Base-by-base conservation (phyloP, 2,113 vertebrate species). In the Hemibagrus wyckioides region DNA sequence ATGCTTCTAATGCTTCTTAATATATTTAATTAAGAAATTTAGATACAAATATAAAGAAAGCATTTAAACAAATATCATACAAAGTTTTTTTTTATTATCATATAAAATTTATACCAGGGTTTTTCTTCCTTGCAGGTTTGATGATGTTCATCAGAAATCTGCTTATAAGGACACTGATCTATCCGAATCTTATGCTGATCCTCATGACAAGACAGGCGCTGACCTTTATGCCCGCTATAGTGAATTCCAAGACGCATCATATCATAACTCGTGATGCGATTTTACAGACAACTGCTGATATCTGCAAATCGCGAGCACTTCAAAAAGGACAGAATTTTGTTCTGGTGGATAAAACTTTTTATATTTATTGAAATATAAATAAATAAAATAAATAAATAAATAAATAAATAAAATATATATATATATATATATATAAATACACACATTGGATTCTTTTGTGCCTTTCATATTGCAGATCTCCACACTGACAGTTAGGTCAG, bases 221-320 rank as follows among this genome's bases (percentile, higher is more conserved):
- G 82, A 59, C 86, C 14, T 88, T 88, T 30, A 69, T 36, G n/a
- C n/a, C n/a, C n/a, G 7, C 6, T 19, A 54, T 7, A 67, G 0
- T 39, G 9, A 57, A 4, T 10, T 79, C 86, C 0, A 8, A 57
- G 50, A 88, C 59, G 1, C 86, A 88, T 30, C 30, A 69, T 8
- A 28, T 30, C 36, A 88, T 84, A 41, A 88, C 61, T 6, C 50
- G 28, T 9, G 36, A 6, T 10, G 73, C 59, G 7, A 84, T 88
- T 56, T 80, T 80, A 19, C 30, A 84, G 48, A 57, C 81, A 54
- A 84, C 73, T 15, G 19, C 25, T 1, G 57, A 84, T 23, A 30
- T 79, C 25, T 84, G 82, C 50, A 84, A 8, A 56, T 30, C 7
- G 28, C 73, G 7, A 67, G 86, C 86, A n/a, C 48, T 80, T 15